phyloP scores from a whole-genome alignment of 1,140 invertebrate species.

The Pissodes strobi region DNA sequence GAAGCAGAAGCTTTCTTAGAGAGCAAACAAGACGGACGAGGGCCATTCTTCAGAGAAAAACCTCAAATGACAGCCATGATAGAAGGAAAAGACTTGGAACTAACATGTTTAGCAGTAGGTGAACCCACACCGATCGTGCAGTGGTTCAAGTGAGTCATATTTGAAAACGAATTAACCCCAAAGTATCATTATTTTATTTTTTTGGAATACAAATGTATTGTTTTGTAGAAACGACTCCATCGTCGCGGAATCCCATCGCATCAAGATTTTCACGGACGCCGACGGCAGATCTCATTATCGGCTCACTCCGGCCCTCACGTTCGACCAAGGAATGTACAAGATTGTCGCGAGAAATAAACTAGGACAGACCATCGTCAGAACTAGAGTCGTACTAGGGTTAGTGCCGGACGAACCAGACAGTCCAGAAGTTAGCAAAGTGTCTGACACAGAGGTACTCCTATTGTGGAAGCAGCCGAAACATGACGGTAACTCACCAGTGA shows the following conservation, averaged over 20 bases:
- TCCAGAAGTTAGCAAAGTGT: conserved; percentile 79
- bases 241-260: conserved; percentile 75
- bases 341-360: conserved; percentile 89
- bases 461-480: conserved; percentile 80
- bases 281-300: conserved; percentile 78
- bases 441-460: conserved; percentile 84
- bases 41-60: conserved; percentile 82
- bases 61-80: conserved; percentile 78
- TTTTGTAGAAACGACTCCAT: conserved; percentile 77
- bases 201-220: no score
- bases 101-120: conserved; percentile 86
- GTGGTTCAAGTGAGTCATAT: conserved; percentile 81
- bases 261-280: conserved; percentile 75
- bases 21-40: conserved; percentile 75
- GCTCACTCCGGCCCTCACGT: conserved; percentile 74
- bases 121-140: conserved; percentile 89
- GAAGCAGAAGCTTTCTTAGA: conserved; percentile 84
- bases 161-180: no score
- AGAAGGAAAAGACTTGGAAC: conserved; percentile 75
- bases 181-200: no score
- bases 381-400: conserved; percentile 73
- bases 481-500: conserved; percentile 75
- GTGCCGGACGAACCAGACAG: conserved; percentile 84
- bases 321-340: conserved; percentile 92
- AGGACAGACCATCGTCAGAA: conserved; percentile 75